Conservation (phyloP, 2,888 invertebrate genomes). For the Melanchra persicariae region DNA sequence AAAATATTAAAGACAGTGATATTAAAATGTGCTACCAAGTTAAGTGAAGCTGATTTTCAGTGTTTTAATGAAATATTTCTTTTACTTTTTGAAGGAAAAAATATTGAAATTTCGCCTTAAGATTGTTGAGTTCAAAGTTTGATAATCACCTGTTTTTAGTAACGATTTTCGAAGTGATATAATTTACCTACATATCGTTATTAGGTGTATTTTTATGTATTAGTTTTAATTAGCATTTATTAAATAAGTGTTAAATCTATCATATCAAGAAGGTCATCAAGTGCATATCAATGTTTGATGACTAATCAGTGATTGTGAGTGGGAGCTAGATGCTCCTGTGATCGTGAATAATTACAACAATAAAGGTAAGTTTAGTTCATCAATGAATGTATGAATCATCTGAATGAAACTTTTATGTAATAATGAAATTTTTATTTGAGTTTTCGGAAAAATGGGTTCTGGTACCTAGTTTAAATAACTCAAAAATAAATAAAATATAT, state of each 20-base stretch:
- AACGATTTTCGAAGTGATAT: background rate
- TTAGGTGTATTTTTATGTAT: too few species aligned
- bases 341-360: background rate
- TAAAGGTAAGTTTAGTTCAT: slow-evolving; percentile 21
- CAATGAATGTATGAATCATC: background rate
- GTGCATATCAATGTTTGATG: background rate
- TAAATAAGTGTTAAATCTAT: background rate
- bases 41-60: background rate
- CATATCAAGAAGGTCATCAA: too few species aligned
- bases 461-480: background rate
- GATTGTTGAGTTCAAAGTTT: background rate
- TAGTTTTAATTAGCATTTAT: background rate
- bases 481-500: too few species aligned
- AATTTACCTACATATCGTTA: slow-evolving; percentile 7
- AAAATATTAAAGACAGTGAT: background rate
- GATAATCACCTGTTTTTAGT: background rate
- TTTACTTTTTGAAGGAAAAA: background rate
- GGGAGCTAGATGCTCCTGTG: background rate
- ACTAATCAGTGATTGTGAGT: slow-evolving; percentile 17
- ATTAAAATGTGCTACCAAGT: background rate
- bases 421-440: too few species aligned
- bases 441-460: too few species aligned
- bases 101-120: background rate
- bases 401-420: too few species aligned
- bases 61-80: background rate